A percentile compares a stretch with the other conserved stretches of the same genome.
Conservation (phyloP, 2,113 vertebrate species). For the Sorex fumeus region DNA sequence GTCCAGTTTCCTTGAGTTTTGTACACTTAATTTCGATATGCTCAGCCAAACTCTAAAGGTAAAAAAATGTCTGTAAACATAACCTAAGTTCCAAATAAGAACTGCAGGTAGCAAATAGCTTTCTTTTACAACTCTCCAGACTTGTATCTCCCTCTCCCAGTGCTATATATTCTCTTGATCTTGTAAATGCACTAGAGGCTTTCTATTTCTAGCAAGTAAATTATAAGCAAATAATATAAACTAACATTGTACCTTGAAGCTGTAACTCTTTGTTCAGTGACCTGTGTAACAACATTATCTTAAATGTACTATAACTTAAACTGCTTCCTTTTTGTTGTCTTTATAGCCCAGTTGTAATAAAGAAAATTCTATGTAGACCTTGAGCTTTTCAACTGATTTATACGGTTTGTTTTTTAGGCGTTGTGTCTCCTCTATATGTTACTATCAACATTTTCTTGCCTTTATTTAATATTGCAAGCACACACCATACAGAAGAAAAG, state of each 20-base stretch:
- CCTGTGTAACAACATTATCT: conserved; percentile 52
- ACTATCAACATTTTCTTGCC: background rate
- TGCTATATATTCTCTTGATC: background rate
- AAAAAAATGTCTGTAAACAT: conserved; percentile 5
- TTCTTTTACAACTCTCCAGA: background rate
- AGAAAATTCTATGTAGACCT: conserved; percentile 40
- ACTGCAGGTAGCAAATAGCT: background rate
- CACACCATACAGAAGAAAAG: background rate
- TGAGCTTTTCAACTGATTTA: conserved; percentile 50
- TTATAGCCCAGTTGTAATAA: conserved; percentile 56
- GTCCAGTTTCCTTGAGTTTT: background rate
- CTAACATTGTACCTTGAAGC: conserved; percentile 8
- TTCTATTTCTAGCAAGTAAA: conserved; percentile 52
- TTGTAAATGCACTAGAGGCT: background rate
- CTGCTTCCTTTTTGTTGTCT: conserved; percentile 7
- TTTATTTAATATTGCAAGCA: background rate
- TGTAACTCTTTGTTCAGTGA: conserved; percentile 68
- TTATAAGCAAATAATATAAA: conserved; percentile 38
- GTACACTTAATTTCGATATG: background rate
- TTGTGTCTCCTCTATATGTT: background rate
- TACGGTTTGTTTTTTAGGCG: background rate
- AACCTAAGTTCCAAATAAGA: background rate
- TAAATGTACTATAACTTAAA: conserved; percentile 65
- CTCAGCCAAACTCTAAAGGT: background rate
- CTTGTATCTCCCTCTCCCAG: too few relatives aligned